Evolutionary conservation across 2,797 vertebrate genomes (phyloP).

Genomic region (Zalophus californianus): DNA sequence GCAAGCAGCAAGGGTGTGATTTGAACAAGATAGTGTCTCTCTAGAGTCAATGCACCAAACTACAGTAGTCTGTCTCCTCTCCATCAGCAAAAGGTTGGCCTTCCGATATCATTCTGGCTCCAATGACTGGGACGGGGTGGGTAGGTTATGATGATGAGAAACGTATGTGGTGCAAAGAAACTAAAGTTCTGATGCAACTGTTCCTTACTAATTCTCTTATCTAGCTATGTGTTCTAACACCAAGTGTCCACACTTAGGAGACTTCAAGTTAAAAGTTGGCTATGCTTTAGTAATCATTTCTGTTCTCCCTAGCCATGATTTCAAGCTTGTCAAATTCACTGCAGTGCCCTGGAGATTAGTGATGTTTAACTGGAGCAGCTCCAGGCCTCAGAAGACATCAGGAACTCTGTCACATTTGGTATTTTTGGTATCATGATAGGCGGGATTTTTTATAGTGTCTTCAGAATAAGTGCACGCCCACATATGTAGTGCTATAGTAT

Average conservation of each 20-base stretch:
- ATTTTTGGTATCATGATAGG: not conserved
- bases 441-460: not conserved
- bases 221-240: not conserved
- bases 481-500: not conserved
- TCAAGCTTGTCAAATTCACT: not conserved
- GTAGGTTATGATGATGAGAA: not conserved
- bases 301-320: not conserved
- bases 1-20: not conserved
- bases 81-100: not conserved
- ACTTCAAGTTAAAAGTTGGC: not conserved
- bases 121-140: fast-evolving
- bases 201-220: not conserved
- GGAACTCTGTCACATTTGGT: not conserved
- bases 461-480: not conserved
- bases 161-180: not conserved
- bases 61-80: not conserved
- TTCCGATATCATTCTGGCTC: not conserved
- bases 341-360: not conserved
- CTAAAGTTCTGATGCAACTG: not conserved
- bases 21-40: not conserved
- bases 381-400: not conserved
- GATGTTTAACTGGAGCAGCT: not conserved
- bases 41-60: not conserved
- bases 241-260: not conserved
- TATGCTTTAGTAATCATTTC: not conserved